Conservation (phyloP, 1,140 invertebrate genomes). For the Triops cancriformis region DNA sequence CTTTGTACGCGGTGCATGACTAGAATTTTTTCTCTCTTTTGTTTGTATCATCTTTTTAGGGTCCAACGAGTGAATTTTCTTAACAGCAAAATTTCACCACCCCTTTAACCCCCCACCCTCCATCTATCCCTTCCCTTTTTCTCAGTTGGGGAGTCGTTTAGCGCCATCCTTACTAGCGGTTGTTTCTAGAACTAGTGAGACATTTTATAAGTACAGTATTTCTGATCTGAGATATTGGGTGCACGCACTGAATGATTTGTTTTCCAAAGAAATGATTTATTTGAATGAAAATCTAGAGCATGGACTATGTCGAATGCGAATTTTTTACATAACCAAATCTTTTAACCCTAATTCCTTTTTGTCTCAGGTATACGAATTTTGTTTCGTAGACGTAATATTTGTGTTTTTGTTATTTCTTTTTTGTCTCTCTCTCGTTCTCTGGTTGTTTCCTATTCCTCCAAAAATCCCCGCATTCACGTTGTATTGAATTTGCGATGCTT, state of each 20-base stretch:
- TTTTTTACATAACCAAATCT: background rate
- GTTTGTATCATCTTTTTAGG: background rate
- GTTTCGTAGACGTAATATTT: slow-evolving; percentile 20
- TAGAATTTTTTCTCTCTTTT: background rate
- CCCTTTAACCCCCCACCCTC: background rate
- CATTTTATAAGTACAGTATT: too few relatives aligned
- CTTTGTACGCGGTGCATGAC: background rate
- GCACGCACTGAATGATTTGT: too few relatives aligned
- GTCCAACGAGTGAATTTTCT: background rate
- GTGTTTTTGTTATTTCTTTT: slow-evolving; percentile 16
- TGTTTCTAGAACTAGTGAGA: too few relatives aligned
- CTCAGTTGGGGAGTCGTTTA: background rate
- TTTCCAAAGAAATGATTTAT: background rate
- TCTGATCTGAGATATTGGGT: background rate
- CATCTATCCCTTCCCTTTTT: background rate
- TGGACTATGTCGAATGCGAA: slow-evolving; percentile 8
- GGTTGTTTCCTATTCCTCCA: slow-evolving; percentile 16
- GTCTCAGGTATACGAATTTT: slow-evolving; percentile 7
- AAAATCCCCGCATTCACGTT: background rate
- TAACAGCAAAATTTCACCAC: background rate
- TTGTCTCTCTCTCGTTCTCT: background rate
- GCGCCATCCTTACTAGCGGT: background rate
- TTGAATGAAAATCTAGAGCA: background rate
- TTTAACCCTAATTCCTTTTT: slow-evolving; percentile 19
- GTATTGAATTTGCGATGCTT: background rate